phyloP scores from a whole-genome alignment of 2,797 vertebrate genomes.

The Apogon hyalosoma region DNA sequence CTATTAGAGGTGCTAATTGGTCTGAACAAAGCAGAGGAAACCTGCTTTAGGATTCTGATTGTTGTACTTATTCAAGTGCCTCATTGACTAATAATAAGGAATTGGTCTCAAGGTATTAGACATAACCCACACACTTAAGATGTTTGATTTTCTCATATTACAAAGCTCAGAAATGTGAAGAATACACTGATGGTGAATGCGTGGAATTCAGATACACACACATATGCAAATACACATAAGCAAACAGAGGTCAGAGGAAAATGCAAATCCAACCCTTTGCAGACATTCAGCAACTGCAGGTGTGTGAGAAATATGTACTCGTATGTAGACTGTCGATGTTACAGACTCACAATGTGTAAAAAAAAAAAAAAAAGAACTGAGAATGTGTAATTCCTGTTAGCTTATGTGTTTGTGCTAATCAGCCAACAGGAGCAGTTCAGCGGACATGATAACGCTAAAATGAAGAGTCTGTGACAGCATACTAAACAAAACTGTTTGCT shows the following conservation, averaged over 20 bases:
- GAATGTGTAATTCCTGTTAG: background rate
- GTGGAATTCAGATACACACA: slow-evolving; percentile 1
- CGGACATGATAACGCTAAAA: background rate
- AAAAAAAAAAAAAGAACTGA: background rate
- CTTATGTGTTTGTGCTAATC: background rate
- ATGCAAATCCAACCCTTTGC: slow-evolving; percentile 21
- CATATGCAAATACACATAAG: background rate
- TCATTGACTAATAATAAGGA: slow-evolving; percentile 22
- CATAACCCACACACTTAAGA: slow-evolving; percentile 28
- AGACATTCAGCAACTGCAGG: slow-evolving; percentile 19
- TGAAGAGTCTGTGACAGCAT: slow-evolving; percentile 10
- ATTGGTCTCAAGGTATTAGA: slow-evolving; percentile 27
- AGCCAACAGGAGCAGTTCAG: background rate
- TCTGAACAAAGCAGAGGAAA: slow-evolving; percentile 31
- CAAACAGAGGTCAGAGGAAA: slow-evolving; percentile 12
- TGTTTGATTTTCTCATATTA: slow-evolving; percentile 30
- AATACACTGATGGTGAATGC: background rate
- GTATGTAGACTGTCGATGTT: too few relatives aligned
- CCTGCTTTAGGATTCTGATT: slow-evolving; percentile 28
- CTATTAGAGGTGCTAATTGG: slow-evolving; percentile 45
- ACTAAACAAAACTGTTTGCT: slow-evolving; percentile 5
- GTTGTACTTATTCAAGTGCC: slow-evolving; percentile 43
- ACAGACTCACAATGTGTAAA: background rate
- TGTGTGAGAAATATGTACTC: slow-evolving; percentile 2
- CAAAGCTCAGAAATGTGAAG: slow-evolving; percentile 15